Evolutionary conservation across 2,888 invertebrate genomes (phyloP).

Genomic region (Macrosiphum euphorbiae): DNA sequence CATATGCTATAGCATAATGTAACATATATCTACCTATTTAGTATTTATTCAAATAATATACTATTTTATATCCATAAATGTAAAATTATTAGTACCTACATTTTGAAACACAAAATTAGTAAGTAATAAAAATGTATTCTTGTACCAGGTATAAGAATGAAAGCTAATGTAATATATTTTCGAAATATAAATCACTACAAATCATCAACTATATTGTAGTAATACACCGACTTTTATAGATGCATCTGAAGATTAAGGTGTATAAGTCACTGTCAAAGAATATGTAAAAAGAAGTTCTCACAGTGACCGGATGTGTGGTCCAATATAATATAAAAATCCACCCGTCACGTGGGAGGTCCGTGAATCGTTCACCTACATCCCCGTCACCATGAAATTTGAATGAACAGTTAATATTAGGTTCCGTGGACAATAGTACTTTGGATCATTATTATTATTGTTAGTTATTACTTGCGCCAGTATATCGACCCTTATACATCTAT

Average conservation of each 20-base stretch:
- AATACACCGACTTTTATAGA: not conserved
- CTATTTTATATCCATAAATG: not conserved
- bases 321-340: not conserved
- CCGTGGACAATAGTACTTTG: not conserved
- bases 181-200: not conserved
- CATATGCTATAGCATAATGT: not conserved
- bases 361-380: not conserved
- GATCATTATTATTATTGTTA: constrained; percentile 25
- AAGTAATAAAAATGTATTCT: not conserved
- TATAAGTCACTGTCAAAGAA: not conserved
- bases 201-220: not conserved
- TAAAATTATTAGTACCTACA: not conserved
- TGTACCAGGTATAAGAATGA: not conserved
- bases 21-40: not conserved
- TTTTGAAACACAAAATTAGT: not conserved
- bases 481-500: constrained; percentile 41
- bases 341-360: constrained; percentile 38
- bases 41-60: not conserved
- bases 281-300: not conserved
- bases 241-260: not conserved
- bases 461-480: not conserved
- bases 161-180: not conserved
- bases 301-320: constrained; percentile 30
- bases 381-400: not conserved
- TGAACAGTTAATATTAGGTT: not conserved